A percentile compares a stretch with the other conserved stretches of the same genome.
phyloP scores from a whole-genome alignment of 2,797 vertebrate species.

The Acanthurus lineatus region DNA sequence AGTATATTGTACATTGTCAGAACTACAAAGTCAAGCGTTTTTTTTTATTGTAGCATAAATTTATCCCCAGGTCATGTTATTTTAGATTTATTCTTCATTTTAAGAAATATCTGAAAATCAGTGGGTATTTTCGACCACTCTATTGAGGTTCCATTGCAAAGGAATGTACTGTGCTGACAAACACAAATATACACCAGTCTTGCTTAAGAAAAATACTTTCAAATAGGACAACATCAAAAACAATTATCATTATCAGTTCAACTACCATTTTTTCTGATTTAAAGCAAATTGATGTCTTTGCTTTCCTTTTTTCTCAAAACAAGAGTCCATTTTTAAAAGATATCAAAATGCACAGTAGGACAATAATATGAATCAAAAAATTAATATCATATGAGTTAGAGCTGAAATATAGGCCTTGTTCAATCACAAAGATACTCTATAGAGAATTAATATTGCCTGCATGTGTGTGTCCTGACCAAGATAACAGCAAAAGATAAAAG shows the following conservation, averaged over 20 bases:
- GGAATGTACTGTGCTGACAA: too few species aligned
- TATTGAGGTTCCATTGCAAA: not conserved
- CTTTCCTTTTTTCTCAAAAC: too few species aligned
- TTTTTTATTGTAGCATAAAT: not conserved
- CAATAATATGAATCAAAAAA: not conserved
- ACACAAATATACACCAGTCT: too few species aligned
- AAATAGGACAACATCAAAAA: too few species aligned
- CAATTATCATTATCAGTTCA: too few species aligned
- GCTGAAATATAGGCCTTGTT: too few species aligned
- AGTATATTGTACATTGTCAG: not conserved
- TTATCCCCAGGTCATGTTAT: not conserved
- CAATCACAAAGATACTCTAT: too few species aligned
- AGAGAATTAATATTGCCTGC: not conserved
- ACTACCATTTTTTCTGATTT: too few species aligned
- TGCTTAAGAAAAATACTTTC: too few species aligned
- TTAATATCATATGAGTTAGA: not conserved
- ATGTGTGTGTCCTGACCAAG: not conserved
- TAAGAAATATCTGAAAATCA: not conserved
- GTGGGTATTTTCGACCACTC: not conserved
- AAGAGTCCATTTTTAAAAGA: too few species aligned
- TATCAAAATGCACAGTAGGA: too few species aligned
- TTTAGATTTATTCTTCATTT: not conserved
- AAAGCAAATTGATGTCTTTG: too few species aligned
- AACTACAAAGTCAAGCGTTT: not conserved
- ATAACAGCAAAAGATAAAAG: slow-evolving; percentile 4